These are phyloP conservation scores for Manduca sexta DNA, from an alignment of 1,140 invertebrate species.

Conservation along the genomic window DNA sequence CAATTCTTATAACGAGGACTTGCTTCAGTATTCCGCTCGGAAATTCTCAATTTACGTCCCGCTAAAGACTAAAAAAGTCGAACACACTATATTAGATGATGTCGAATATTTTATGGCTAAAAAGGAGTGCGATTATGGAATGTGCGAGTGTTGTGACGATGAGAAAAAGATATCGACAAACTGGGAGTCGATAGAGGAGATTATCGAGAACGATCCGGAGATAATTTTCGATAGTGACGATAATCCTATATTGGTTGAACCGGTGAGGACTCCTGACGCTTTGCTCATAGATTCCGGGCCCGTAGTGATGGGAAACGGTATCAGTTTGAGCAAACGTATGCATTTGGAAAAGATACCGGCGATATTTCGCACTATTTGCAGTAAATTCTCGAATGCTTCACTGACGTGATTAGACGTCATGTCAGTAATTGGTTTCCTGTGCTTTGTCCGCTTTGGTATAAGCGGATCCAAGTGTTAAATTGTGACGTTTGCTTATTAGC, in stretches of 20 bases:
- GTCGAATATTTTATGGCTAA: conserved; percentile 55
- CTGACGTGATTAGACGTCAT: conserved; percentile 14
- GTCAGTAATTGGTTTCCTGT: no score
- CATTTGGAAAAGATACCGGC: conserved; percentile 34
- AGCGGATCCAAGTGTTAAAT: no score
- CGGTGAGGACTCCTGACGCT: conserved; percentile 12
- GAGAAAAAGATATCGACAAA: conserved; percentile 49
- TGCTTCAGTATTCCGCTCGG: conserved; percentile 46
- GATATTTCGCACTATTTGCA: conserved; percentile 39
- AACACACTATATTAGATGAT: conserved; percentile 58
- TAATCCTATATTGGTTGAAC: conserved; percentile 48
- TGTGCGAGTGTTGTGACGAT: conserved; percentile 51
- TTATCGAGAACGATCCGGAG: conserved; percentile 65
- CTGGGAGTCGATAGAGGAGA: conserved; percentile 61
- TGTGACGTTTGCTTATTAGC: no score
- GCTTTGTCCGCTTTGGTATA: no score
- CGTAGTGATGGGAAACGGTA: conserved; percentile 4
- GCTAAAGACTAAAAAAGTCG: conserved; percentile 30
- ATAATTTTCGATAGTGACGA: conserved; percentile 62
- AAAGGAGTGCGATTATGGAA: conserved; percentile 57
- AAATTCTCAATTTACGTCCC: conserved; percentile 55
- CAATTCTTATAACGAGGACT: conserved; percentile 38
- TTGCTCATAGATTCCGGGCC: conserved; percentile 4
- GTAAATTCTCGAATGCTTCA: conserved; percentile 36
- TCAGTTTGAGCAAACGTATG: conserved; percentile 22